These are phyloP conservation scores for Dasypogon diadema DNA, from an alignment of 2,888 invertebrate genomes.

Conservation along the genomic window DNA sequence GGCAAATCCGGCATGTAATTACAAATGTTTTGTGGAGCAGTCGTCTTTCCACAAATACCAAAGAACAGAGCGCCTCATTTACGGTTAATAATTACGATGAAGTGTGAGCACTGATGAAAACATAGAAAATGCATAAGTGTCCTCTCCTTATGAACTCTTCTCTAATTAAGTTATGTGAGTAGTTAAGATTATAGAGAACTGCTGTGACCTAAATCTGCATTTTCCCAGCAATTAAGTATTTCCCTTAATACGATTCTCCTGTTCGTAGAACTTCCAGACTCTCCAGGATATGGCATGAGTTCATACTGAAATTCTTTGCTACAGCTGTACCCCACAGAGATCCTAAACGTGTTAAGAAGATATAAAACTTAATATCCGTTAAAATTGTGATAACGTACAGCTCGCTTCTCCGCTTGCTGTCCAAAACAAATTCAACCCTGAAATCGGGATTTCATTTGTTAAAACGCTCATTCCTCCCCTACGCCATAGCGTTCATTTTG, in stretches of 20 bases:
- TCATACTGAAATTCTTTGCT: not conserved
- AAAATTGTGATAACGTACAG: not conserved
- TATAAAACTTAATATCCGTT: conserved; percentile 20
- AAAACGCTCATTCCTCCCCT: not conserved
- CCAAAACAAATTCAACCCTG: not conserved
- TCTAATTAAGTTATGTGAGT: not conserved
- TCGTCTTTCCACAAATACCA: too few species aligned
- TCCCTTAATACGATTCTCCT: not conserved
- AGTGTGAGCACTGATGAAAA: not conserved
- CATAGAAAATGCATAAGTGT: not conserved
- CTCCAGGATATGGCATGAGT: too few species aligned
- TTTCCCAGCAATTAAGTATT: not conserved
- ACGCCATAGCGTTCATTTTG: too few species aligned
- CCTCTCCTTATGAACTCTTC: not conserved
- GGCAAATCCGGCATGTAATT: not conserved
- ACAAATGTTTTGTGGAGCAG: not conserved
- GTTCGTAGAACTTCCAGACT: not conserved
- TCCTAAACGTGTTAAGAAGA: conserved; percentile 6
- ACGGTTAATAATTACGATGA: not conserved
- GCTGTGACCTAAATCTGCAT: not conserved
- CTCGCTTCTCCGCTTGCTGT: not conserved
- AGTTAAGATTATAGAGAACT: too few species aligned
- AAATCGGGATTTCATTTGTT: not conserved
- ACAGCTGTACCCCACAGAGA: not conserved
- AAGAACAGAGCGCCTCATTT: too few species aligned